phyloP scores from a whole-genome alignment of 2,113 vertebrate genomes.

The Myotis davidii region DNA sequence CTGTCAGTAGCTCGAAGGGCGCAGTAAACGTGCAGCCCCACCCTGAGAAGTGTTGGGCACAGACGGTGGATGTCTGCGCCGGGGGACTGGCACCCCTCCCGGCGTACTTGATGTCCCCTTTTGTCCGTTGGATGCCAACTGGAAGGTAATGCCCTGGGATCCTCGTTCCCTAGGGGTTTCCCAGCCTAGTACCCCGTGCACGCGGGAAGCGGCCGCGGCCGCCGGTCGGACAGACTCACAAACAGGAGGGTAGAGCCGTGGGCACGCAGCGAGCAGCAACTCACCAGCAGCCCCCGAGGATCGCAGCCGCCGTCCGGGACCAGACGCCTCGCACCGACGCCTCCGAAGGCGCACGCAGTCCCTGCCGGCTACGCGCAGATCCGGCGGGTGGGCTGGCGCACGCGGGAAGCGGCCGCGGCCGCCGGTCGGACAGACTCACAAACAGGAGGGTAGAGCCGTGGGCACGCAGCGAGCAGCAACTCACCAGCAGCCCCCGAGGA shows the following conservation, averaged over 20 bases:
- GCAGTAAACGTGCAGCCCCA: constrained; percentile 1
- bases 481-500: constrained; percentile 34
- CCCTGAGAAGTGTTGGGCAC: constrained; percentile 50
- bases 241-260: not conserved
- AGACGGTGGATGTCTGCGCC: not conserved
- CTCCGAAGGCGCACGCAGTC: not conserved
- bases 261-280: constrained; percentile 50
- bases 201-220: not conserved
- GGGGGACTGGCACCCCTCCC: not conserved
- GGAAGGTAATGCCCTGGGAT: not conserved
- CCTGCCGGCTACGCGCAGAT: not conserved
- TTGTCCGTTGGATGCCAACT: not conserved
- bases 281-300: constrained; percentile 34
- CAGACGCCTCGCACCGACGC: not conserved
- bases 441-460: not conserved
- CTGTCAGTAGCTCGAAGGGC: constrained; percentile 32
- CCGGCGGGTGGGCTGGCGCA: not conserved
- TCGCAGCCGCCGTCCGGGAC: not conserved
- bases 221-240: not conserved
- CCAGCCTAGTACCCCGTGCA: not conserved
- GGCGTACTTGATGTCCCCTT: not conserved
- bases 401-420: not conserved
- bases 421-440: not conserved
- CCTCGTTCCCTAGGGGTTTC: not conserved
- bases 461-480: constrained; percentile 50